These are phyloP conservation scores for Apis florea DNA, from an alignment of 1,140 invertebrate genomes.

Conservation along the genomic window DNA sequence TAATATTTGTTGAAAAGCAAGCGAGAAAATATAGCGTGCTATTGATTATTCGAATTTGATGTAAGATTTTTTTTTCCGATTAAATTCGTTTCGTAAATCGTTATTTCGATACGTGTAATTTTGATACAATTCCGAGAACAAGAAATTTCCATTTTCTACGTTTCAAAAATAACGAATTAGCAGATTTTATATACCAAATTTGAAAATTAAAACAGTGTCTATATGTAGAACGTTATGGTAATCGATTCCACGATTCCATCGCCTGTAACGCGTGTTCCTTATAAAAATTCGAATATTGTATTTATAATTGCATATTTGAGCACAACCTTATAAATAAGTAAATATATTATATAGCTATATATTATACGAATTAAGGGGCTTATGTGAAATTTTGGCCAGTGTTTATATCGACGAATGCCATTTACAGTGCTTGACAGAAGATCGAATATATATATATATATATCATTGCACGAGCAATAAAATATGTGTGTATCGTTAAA, in stretches of 20 bases:
- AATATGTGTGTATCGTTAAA: slow-evolving; percentile 6
- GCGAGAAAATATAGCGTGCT: too few species aligned
- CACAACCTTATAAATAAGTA: not conserved
- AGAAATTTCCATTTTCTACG: not conserved
- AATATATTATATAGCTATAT: slow-evolving; percentile 19
- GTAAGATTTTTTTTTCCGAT: too few species aligned
- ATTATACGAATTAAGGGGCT: slow-evolving; percentile 15
- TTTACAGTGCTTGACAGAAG: slow-evolving; percentile 25
- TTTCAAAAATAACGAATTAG: not conserved
- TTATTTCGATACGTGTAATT: not conserved
- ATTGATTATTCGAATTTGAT: too few species aligned
- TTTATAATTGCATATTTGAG: slow-evolving; percentile 13
- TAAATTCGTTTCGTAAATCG: not conserved
- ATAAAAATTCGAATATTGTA: slow-evolving; percentile 14
- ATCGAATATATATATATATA: slow-evolving; percentile 19
- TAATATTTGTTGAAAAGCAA: too few species aligned
- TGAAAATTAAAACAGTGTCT: not conserved
- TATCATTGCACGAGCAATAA: slow-evolving; percentile 42
- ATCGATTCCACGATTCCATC: not conserved
- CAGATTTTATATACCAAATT: slow-evolving; percentile 1
- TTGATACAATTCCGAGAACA: not conserved
- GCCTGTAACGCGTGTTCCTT: slow-evolving; percentile 2
- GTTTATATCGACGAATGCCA: slow-evolving; percentile 25
- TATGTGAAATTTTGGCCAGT: not conserved
- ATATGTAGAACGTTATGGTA: not conserved